These are phyloP conservation scores for Liolophura sinensis DNA, from an alignment of 1,140 invertebrate species.

Conservation along the genomic window DNA sequence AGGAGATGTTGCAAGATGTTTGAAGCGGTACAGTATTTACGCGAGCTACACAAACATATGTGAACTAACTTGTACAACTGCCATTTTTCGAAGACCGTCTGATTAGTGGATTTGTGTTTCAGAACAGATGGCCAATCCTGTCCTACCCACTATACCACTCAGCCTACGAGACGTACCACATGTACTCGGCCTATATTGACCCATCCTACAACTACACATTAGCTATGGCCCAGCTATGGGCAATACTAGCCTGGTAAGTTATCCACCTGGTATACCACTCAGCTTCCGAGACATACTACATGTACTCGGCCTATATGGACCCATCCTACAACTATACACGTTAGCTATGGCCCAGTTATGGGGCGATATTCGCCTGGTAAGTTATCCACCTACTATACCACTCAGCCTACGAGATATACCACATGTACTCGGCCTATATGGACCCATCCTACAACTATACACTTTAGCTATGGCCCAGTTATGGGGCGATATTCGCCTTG, in stretches of 20 bases:
- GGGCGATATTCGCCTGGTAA: too few species aligned
- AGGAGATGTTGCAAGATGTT: too few species aligned
- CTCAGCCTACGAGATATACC: slow-evolving; percentile 56
- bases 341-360: too few species aligned
- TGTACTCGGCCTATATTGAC: slow-evolving; percentile 53
- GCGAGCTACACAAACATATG: too few species aligned
- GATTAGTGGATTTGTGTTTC: background rate
- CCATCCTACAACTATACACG: too few species aligned
- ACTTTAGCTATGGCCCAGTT: slow-evolving; percentile 18
- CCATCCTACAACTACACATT: slow-evolving; percentile 33
- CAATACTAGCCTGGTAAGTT: slow-evolving; percentile 15
- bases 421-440: slow-evolving; percentile 46
- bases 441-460: slow-evolving; percentile 45
- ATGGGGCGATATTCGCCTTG: slow-evolving; percentile 13
- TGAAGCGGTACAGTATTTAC: too few species aligned
- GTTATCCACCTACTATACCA: slow-evolving; percentile 59
- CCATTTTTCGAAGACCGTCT: too few species aligned
- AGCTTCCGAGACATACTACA: too few species aligned
- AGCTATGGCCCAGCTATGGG: slow-evolving; percentile 19
- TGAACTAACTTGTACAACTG: too few species aligned
- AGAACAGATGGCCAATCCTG: slow-evolving; percentile 14
- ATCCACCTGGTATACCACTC: too few species aligned
- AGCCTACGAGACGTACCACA: slow-evolving; percentile 55
- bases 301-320: too few species aligned
- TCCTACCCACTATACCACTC: slow-evolving; percentile 59